Conservation (phyloP, 1,140 invertebrate species). For the Battus philenor region DNA sequence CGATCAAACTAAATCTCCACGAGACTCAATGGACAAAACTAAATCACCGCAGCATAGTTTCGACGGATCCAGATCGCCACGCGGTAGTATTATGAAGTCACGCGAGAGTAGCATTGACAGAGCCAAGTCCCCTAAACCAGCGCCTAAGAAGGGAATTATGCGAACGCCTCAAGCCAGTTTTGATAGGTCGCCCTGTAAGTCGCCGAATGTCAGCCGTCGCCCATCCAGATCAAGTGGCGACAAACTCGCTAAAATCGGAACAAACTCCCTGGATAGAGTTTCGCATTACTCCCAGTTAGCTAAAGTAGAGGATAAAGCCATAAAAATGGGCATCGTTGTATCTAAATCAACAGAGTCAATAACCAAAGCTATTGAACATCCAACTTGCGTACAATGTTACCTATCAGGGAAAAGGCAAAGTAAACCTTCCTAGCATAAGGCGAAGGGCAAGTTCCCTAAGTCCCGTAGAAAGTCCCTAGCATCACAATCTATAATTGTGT, state of each 20-base stretch:
- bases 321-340: slow-evolving; percentile 73
- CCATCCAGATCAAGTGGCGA: slow-evolving; percentile 68
- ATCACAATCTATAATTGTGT: slow-evolving; percentile 53
- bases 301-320: slow-evolving; percentile 71
- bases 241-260: slow-evolving; percentile 66
- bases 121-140: slow-evolving; percentile 65
- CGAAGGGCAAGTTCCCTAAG: slow-evolving; percentile 71
- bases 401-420: slow-evolving; percentile 77
- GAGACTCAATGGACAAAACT: slow-evolving; percentile 62
- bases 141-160: slow-evolving; percentile 72
- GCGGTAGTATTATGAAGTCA: slow-evolving; percentile 65
- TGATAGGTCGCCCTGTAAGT: slow-evolving; percentile 69
- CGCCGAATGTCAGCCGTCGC: slow-evolving; percentile 61
- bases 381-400: slow-evolving; percentile 81
- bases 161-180: slow-evolving; percentile 70
- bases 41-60: slow-evolving; percentile 69
- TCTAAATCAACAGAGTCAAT: slow-evolving; percentile 74
- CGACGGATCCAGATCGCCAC: slow-evolving; percentile 62
- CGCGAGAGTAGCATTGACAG: slow-evolving; percentile 64
- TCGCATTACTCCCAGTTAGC: slow-evolving; percentile 71
- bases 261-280: slow-evolving; percentile 69
- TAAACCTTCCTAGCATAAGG: slow-evolving; percentile 79
- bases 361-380: slow-evolving; percentile 78
- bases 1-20: slow-evolving; percentile 59
- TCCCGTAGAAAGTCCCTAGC: slow-evolving; percentile 62